Conservation (phyloP, 92 coral and sea anemone genomes). For the Paragorgia papillata region DNA sequence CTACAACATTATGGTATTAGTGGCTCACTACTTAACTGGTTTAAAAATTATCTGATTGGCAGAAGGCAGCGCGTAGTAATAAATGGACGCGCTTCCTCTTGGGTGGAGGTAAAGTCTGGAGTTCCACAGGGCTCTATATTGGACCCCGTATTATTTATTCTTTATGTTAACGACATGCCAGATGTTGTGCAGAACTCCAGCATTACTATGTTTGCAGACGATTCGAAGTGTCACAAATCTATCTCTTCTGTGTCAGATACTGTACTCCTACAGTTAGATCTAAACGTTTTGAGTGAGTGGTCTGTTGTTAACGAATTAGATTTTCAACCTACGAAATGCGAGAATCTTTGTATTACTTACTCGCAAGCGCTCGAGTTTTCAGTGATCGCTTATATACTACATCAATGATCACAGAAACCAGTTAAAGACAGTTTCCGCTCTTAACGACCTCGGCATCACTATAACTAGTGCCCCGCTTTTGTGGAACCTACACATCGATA, state of each 20-base stretch:
- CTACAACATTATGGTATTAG: slow-evolving; percentile 42
- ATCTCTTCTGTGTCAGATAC: slow-evolving; percentile 39
- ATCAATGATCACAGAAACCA: no score
- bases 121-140: slow-evolving; percentile 51
- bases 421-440: no score
- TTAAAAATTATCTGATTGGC: slow-evolving; percentile 50
- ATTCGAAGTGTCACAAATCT: slow-evolving; percentile 52
- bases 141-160: slow-evolving; percentile 52
- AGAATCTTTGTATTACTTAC: slow-evolving; percentile 45
- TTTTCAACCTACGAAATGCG: slow-evolving; percentile 56
- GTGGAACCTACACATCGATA: no score
- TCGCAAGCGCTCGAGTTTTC: no score
- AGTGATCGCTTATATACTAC: no score
- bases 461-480: no score
- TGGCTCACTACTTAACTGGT: slow-evolving; percentile 52
- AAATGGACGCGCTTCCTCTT: slow-evolving; percentile 47
- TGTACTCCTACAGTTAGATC: slow-evolving; percentile 43
- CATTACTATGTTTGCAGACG: slow-evolving; percentile 58
- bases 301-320: slow-evolving; percentile 48
- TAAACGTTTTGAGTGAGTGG: slow-evolving; percentile 48
- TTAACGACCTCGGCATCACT: no score
- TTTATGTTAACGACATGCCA: slow-evolving; percentile 57
- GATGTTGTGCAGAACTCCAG: slow-evolving; percentile 30
- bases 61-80: slow-evolving; percentile 51
- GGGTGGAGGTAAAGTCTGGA: slow-evolving; percentile 45